phyloP scores from a whole-genome alignment of 1,140 invertebrate genomes.

The Drosophila grimshawi region DNA sequence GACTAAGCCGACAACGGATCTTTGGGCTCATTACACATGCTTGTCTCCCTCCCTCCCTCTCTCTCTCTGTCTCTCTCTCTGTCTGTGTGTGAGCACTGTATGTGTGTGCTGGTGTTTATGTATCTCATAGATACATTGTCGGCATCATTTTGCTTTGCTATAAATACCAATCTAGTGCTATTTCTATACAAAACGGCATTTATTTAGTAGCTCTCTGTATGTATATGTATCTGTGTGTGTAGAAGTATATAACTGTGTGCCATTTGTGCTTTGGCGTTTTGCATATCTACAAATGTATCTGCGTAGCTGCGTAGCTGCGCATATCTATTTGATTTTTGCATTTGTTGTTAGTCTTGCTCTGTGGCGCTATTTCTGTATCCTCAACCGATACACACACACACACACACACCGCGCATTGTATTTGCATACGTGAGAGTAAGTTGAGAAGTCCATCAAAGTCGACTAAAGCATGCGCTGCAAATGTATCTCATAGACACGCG shows the following conservation, averaged over 20 bases:
- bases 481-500: constrained; percentile 15
- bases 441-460: constrained; percentile 8
- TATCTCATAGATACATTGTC: constrained; percentile 42
- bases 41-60: neutral
- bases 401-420: constrained; percentile 23
- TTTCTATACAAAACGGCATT: constrained; percentile 56
- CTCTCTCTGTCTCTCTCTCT: neutral
- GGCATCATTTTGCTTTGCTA: constrained; percentile 35
- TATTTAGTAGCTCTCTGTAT: constrained; percentile 36
- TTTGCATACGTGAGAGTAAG: constrained; percentile 21
- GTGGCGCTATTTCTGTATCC: constrained; percentile 33
- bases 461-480: constrained; percentile 24
- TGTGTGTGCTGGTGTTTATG: neutral
- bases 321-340: constrained; percentile 68
- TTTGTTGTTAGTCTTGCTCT: constrained; percentile 47
- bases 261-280: constrained; percentile 12
- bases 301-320: constrained; percentile 18
- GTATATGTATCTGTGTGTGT: constrained; percentile 1
- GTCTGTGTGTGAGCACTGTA: constrained; percentile 4
- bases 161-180: constrained; percentile 50
- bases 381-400: constrained; percentile 1
- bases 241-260: neutral
- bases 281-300: constrained; percentile 21
- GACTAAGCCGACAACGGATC: constrained; percentile 13
- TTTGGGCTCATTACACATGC: constrained; percentile 3